A percentile compares a stretch with the other conserved stretches of the same genome.
These are phyloP conservation scores for Ariopsis seemanni DNA, from an alignment of 2,113 vertebrate species.

Conservation along the genomic window DNA sequence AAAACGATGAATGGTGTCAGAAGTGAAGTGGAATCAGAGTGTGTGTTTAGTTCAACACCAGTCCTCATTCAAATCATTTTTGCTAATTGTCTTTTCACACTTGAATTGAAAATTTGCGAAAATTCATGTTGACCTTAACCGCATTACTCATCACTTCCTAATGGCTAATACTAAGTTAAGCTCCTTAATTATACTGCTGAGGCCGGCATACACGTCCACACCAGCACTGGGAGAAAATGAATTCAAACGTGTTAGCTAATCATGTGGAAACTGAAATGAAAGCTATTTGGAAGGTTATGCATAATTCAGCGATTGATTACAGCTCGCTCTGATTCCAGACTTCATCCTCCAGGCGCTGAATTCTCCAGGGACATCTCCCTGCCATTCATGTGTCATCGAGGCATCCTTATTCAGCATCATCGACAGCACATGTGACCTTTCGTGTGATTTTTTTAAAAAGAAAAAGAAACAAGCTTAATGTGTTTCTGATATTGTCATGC, in stretches of 20 bases:
- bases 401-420: background rate
- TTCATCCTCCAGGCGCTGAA: background rate
- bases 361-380: background rate
- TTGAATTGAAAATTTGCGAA: background rate
- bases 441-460: background rate
- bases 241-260: conserved; percentile 12
- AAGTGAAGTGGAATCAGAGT: background rate
- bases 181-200: conserved; percentile 36
- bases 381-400: background rate
- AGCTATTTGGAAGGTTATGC: background rate
- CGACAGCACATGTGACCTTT: background rate
- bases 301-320: conserved; percentile 10
- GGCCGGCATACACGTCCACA: background rate
- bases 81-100: background rate
- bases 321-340: background rate
- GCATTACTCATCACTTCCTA: background rate
- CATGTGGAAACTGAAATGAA: conserved; percentile 26
- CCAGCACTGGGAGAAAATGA: background rate
- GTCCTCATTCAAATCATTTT: background rate
- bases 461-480: background rate
- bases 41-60: background rate
- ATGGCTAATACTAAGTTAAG: conserved; percentile 5
- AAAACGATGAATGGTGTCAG: background rate
- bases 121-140: background rate
- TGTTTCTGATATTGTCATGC: background rate